Percentiles rank a stretch among this genome's conserved stretches.
Conservation (phyloP, 2,113 vertebrate genomes). For the Mirounga angustirostris region DNA sequence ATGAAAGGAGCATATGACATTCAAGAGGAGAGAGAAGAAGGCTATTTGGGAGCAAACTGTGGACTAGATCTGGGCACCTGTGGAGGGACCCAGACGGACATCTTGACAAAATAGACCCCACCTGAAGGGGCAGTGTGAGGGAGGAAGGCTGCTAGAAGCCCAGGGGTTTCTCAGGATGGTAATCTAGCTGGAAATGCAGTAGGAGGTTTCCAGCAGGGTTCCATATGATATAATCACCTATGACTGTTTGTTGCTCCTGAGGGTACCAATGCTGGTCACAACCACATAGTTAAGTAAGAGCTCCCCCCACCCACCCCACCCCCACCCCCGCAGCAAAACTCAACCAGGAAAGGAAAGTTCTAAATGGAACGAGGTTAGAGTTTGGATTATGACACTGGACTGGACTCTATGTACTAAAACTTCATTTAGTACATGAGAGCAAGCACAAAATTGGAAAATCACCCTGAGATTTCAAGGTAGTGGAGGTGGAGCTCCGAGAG, state of each 20-base stretch:
- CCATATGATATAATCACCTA: not conserved
- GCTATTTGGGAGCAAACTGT: not conserved
- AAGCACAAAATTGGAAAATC: not conserved
- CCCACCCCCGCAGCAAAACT: not conserved
- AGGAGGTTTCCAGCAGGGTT: not conserved
- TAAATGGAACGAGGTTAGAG: not conserved
- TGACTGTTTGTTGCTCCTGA: not conserved
- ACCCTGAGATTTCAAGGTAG: not conserved
- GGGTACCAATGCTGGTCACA: not conserved
- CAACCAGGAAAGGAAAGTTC: not conserved
- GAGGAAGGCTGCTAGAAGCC: too few relatives aligned
- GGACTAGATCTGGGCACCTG: not conserved
- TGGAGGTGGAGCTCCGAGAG: not conserved
- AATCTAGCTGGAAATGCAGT: not conserved
- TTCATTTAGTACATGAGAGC: not conserved
- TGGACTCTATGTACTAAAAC: not conserved
- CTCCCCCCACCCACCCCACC: not conserved
- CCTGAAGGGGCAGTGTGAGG: not conserved
- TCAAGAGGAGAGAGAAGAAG: not conserved
- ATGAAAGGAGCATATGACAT: not conserved
- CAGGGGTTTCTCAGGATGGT: not conserved
- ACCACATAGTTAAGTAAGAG: not conserved
- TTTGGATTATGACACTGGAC: not conserved
- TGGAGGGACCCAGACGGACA: not conserved
- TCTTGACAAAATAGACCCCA: not conserved